Evolutionary conservation across 2,888 invertebrate genomes (phyloP), one percentile per base, ranked within the genome.

Genomic region (Phlogophora meticulosa): DNA sequence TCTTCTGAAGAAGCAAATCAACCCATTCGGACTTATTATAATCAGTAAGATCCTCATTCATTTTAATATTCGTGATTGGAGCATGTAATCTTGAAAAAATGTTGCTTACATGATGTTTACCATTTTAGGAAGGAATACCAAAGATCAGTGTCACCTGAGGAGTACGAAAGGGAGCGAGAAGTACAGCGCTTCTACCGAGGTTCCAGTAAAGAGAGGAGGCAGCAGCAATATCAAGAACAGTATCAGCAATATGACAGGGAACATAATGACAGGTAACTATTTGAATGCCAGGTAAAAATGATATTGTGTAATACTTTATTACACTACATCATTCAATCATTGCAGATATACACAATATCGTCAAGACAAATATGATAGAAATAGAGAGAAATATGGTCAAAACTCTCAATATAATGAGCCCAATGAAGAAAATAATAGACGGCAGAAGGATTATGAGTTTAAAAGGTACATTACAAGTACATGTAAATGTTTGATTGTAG

Each of bases 141-240:
- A 36, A 88, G 87, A 38, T 90, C 94, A 45, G 88, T 75, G 40
- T 88, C 92, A 7, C 87, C 82, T 58, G 91, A 92, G 56, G 90
- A 89, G 4, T 92, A 90, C 87, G 92, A 91, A 22, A 89, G 92
- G 55, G 92, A 92, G 76, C 82, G 90, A 43, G 95, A 95, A 85
- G 91, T 93, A 11, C 93, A 94, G 76, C 87, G 94, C 9, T 95
- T 94, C 78, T 95, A 95, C 73, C 84, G 94, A 15, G 94, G 94
- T 13, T 94, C 94, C 34, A 95, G 94, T 78, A 95, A 94, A 75
- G 94, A 94, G 64, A 88, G 90, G 52, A 84, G 88, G 57, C 87
- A 84, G 46, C 89, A 89, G 1, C 89, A 89, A 1, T 91, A 92
- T 78, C 90, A 88, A 61, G 90, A 92, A 64, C 89, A 87, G 24